Evolutionary conservation across 2,797 vertebrate genomes (phyloP).

Genomic region (Eleutherodactylus coqui): DNA sequence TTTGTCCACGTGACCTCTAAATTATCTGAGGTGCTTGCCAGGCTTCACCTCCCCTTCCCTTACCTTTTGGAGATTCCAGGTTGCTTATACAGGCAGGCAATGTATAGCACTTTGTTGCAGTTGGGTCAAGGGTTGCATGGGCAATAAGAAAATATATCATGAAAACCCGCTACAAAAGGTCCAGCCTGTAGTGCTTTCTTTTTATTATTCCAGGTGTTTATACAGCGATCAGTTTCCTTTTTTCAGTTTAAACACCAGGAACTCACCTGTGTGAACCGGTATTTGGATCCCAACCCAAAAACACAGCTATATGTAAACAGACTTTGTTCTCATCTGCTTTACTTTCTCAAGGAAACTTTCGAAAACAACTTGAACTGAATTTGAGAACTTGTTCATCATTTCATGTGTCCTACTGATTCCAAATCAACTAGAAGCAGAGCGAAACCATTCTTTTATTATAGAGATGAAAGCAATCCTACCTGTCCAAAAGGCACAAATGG

Average conservation of each 20-base stretch:
- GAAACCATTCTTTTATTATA: not conserved
- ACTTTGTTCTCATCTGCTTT: not conserved
- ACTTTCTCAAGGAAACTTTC: not conserved
- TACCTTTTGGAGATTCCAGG: not conserved
- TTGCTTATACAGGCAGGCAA: too few relatives aligned
- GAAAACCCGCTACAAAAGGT: not conserved
- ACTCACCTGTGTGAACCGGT: not conserved
- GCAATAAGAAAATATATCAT: not conserved
- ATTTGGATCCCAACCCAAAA: not conserved
- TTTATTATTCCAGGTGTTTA: too few relatives aligned
- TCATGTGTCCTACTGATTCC: not conserved
- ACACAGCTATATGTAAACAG: not conserved
- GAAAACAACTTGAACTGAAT: not conserved
- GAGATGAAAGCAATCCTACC: conserved; percentile 73
- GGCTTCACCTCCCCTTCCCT: not conserved
- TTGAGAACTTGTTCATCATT: not conserved
- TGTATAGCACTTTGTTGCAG: not conserved
- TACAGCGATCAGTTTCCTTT: too few relatives aligned
- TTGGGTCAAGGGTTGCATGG: not conserved
- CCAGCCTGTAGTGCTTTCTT: too few relatives aligned
- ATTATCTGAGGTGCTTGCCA: too few relatives aligned
- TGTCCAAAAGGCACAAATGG: conserved; percentile 97
- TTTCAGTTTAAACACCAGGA: not conserved
- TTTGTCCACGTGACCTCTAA: too few relatives aligned
- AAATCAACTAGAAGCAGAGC: not conserved